Conservation (phyloP, 2,113 vertebrate genomes). For the Naja naja region DNA sequence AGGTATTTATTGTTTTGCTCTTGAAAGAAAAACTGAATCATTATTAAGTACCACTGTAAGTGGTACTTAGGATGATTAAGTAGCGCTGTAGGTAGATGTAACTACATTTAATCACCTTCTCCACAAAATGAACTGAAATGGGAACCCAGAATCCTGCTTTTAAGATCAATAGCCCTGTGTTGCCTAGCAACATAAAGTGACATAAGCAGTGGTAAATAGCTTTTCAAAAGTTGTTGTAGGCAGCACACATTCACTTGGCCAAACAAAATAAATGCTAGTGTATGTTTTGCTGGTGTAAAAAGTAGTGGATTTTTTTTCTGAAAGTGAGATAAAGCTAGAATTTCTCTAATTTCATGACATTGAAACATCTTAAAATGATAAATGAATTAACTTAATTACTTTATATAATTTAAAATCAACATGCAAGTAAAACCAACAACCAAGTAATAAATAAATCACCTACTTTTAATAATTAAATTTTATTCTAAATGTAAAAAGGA, state of each 20-base stretch:
- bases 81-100: neutral
- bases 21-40: neutral
- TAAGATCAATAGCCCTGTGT: neutral
- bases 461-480: neutral
- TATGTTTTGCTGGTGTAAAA: neutral
- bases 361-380: neutral
- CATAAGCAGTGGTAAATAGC: neutral
- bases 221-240: neutral
- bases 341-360: neutral
- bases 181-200: slow-evolving; percentile 12
- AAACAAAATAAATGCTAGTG: neutral
- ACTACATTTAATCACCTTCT: slow-evolving; percentile 2
- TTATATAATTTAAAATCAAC: neutral
- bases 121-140: neutral
- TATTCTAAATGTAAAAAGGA: neutral
- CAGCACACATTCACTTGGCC: neutral
- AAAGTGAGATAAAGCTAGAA: neutral
- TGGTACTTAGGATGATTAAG: neutral
- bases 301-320: neutral
- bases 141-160: neutral
- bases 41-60: neutral
- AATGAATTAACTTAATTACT: neutral
- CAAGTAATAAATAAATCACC: neutral
- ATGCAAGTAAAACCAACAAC: too few species aligned
- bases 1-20: neutral